Conservation (phyloP, 1,140 invertebrate species). For the Halesus radiatus region DNA sequence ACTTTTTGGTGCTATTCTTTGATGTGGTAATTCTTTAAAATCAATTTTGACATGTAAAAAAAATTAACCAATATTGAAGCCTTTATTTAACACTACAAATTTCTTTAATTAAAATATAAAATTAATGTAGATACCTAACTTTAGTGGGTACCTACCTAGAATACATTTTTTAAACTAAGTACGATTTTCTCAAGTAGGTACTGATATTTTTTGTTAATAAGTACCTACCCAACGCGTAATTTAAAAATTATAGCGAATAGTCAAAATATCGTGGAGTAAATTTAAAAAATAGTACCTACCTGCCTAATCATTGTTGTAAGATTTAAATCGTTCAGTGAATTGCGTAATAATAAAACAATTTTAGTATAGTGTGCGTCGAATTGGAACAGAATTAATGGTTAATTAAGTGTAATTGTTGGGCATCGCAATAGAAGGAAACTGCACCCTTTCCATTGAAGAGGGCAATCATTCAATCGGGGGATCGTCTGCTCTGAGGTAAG, state of each 20-base stretch:
- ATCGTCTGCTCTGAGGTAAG: slow-evolving; percentile 32
- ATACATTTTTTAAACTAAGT: no score
- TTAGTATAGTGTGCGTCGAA: background rate
- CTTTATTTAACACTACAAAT: no score
- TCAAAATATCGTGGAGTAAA: background rate
- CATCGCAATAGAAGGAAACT: background rate
- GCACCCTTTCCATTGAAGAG: slow-evolving; percentile 2
- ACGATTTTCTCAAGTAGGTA: no score
- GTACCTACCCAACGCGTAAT: background rate
- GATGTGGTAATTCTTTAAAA: background rate
- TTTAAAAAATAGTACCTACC: background rate
- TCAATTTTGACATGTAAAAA: background rate
- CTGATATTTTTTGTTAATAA: no score
- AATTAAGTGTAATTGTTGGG: slow-evolving; percentile 22
- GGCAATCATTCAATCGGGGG: slow-evolving; percentile 41
- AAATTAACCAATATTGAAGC: no score
- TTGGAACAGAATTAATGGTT: background rate
- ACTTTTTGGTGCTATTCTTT: background rate
- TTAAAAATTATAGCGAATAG: background rate
- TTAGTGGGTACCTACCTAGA: no score
- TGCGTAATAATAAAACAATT: background rate
- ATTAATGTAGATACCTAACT: no score
- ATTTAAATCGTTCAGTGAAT: background rate
- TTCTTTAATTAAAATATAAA: no score
- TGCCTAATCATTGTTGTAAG: background rate